Base-by-base conservation (phyloP, 2,888 invertebrate genomes). In the Yponomeuta evonymella region DNA sequence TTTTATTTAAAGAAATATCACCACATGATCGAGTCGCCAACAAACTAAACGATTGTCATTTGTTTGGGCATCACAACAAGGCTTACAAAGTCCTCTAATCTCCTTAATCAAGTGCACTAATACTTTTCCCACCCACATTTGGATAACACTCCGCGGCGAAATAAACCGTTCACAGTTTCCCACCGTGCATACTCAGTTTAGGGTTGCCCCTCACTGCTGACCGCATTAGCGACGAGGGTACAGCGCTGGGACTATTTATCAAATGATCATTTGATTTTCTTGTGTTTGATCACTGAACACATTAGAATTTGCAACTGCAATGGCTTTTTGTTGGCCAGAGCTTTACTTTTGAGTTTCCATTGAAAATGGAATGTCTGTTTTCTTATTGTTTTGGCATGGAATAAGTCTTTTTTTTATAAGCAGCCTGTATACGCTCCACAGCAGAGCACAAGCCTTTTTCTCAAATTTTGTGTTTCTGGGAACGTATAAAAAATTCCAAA, bases 241-340 rank as follows among this genome's bases (percentile, higher is more conserved):
- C 81, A 79, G 83, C 88, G 87, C 79, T 75, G 85, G 86, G 87
- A 87, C 90, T 85, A 92, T 92, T 93, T 92, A 93, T 93, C 92
- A 92, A 92, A 93, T 92, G 90, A 93, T 92, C 92, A 90, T 92
- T 93, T 93, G 92, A 92, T 93, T 92, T 92, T 90, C 92, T 93
- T 92, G 92, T 92, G 89, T 93, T 92, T 92, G 92, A 92, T 92
- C 92, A 92, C 86, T 90, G 91, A 89, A 83, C 91, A 90, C 91
- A 90, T 91, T 91, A 92, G 82, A 86, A 88, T 90, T 90, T 88
- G 89, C 89, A 88, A 88, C 84, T 82, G 78, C 79, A 72, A 73
- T 78, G 75, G 75, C 76, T 75, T 76, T 51, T 76, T 78, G 75
- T 75, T 73, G 69, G 70, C n/a, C n/a, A 83, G 86, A 89, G 88